Evolutionary conservation across 2,888 invertebrate genomes (phyloP), one percentile per base, ranked within the genome.

Genomic region (Leptinotarsa peninsularis): DNA sequence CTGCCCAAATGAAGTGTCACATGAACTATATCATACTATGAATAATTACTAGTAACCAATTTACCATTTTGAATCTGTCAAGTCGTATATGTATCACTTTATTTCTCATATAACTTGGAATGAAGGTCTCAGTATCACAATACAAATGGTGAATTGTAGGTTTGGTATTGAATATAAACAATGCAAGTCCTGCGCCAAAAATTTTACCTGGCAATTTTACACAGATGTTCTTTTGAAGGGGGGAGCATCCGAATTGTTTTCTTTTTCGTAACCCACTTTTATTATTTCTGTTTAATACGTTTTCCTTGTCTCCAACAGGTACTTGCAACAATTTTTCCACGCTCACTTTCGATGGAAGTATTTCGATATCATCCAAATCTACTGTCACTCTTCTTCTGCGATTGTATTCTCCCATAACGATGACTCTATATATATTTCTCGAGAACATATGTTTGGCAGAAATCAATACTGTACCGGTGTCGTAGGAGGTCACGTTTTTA

Each of bases 331-430:
- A 54, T 54, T 54, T 54, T 54, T 18, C 18, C 13, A 54, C 18
- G 3, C 10, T 54, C 13, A 54, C 18, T 18, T 54, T 54, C 18
- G 54, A 18, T 18, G 54, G 54, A 54, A 54, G 54, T 7, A 54
- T n/a, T 18, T 54, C 54, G 13, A 54, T 13, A 5, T 54, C 13
- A 10, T 18, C 18, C 1, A 54, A 54, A 18, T 54, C 54, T 10
- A 54, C 18, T 54, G 10, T 54, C 54, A 54, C 18, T 54, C 54
- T 54, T 54, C 13, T 54, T 14, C 18, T 18, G 10, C 54, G 54
- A 54, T 54, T 54, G 7, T 18, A 54, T 54, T 54, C 54, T 21
- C 54, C 54, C 54, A 54, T 54, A 54, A 54, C 54, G 18, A 54
- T 7, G 18, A 54, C 10, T 18, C 54, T 18, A 18, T 18, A 18